Evolutionary conservation across 2,797 vertebrate species (phyloP).

Genomic region (Podarcis siculus): DNA sequence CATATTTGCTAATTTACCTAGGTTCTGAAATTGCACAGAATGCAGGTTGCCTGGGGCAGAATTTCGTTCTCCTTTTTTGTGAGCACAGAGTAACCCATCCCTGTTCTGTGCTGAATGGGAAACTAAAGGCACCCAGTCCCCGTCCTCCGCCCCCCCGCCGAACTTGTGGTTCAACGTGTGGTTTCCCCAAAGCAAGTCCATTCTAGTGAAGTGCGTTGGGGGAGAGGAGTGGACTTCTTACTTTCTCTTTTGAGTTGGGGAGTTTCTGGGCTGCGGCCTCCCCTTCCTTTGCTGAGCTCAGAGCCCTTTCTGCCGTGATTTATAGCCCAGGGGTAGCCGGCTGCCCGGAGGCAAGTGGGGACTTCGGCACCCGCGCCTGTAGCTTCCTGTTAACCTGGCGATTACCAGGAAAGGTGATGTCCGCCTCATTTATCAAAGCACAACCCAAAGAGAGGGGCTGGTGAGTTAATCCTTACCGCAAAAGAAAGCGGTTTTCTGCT

Average conservation of each 20-base stretch:
- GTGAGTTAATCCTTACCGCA: not conserved
- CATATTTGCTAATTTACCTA: not conserved
- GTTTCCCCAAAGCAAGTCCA: not conserved
- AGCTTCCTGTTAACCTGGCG: constrained; percentile 57
- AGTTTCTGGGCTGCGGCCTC: not conserved
- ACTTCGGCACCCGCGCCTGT: constrained; percentile 27
- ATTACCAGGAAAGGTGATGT: constrained; percentile 47
- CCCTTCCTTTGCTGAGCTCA: constrained; percentile 20
- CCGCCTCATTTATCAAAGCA: constrained; percentile 62
- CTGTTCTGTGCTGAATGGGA: not conserved
- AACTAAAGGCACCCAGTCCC: not conserved
- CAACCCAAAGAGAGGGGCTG: not conserved
- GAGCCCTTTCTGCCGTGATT: constrained; percentile 56
- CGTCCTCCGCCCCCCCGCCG: too few relatives aligned
- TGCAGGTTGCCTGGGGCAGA: not conserved
- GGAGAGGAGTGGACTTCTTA: too few relatives aligned
- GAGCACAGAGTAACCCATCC: not conserved
- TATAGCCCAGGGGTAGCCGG: constrained; percentile 47
- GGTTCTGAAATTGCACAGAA: not conserved
- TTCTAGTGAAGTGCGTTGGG: too few relatives aligned
- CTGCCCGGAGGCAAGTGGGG: constrained; percentile 35
- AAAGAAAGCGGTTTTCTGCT: not conserved
- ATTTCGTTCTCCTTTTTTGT: not conserved
- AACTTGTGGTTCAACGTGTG: not conserved
- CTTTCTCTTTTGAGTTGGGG: not conserved